Base-by-base conservation (phyloP, 2,888 invertebrate genomes). In the Timema podura region DNA sequence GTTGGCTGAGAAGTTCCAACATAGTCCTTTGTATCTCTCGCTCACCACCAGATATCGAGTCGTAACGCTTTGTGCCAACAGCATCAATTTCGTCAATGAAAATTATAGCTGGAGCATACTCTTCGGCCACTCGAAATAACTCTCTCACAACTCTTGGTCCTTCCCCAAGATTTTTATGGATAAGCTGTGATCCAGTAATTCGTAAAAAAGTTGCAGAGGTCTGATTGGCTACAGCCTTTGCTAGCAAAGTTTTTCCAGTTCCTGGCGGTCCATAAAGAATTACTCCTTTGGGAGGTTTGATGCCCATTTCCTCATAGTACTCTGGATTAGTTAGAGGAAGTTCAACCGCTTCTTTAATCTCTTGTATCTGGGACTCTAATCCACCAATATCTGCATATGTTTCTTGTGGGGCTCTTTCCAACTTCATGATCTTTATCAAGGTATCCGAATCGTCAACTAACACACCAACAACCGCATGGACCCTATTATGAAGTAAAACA, bases 1-100 rank as follows among this genome's bases (percentile, higher is more conserved):
- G 85, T 81, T 99, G 99, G 83, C 99, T 99, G 13, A 99, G 86
- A 71, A 99, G 84, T 82, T 99, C 99, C 82, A 99, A 89, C 99
- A 99, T 99, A 71, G 99, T 99, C 81, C 99, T 88, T 82, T 99
- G 99, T 80, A 99, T 99, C 87, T 99, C 99, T 74, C 98, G 88
- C 81, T 99, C 99, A 71, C 99, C 99, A 57, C 99, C 99, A 68
- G 98, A 98, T 82, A 99, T 99, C 0, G 98, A 98, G 79, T 99
- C 99, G 68, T 80, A 85, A 80, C 97, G 89, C 83, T 98, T 99
- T 8, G 98, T 98, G 71, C 98, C 98, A 13, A 98, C 95, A 47
- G 98, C 98, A 86, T 99, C 99, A 78, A 99, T 99, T 87, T 99
- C 99, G 86, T 99, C 99, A 77, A 99, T 99, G 80, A 99, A 99